phyloP scores from a whole-genome alignment of 2,888 invertebrate species.

The Ectemnius lituratus region DNA sequence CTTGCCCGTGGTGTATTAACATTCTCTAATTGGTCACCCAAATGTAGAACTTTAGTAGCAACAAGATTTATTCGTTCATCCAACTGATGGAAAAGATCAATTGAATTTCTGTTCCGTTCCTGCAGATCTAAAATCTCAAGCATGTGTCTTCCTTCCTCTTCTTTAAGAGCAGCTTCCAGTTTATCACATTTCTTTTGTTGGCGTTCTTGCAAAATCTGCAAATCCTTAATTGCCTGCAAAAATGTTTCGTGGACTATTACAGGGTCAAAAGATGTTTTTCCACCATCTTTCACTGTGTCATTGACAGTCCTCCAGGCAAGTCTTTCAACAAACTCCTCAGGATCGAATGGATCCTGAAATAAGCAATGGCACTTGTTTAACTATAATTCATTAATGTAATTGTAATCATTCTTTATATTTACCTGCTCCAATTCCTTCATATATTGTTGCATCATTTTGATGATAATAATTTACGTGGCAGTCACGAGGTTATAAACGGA shows the following conservation, averaged over 20 bases:
- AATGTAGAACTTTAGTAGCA: slow-evolving; percentile 97
- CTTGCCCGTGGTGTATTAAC: slow-evolving; percentile 96
- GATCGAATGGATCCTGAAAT: slow-evolving; percentile 95
- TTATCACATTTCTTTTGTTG: slow-evolving; percentile 92
- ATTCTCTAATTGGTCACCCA: slow-evolving; percentile 99
- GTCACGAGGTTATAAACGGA: slow-evolving; percentile 29
- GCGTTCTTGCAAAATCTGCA: slow-evolving; percentile 88
- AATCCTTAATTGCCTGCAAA: slow-evolving; percentile 92
- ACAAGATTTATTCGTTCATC: slow-evolving; percentile 98
- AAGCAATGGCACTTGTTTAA: background rate
- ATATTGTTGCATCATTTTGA: slow-evolving; percentile 92
- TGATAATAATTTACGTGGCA: slow-evolving; percentile 2
- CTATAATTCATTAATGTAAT: background rate
- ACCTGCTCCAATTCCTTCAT: slow-evolving; percentile 93
- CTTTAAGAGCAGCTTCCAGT: slow-evolving; percentile 88
- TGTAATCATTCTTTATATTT: slow-evolving; percentile 9
- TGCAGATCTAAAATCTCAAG: slow-evolving; percentile 89
- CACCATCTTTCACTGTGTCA: slow-evolving; percentile 83
- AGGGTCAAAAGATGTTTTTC: slow-evolving; percentile 89
- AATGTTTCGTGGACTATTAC: slow-evolving; percentile 93
- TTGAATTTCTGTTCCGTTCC: slow-evolving; percentile 92
- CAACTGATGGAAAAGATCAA: slow-evolving; percentile 92
- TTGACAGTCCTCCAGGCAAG: slow-evolving; percentile 95
- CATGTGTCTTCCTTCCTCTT: slow-evolving; percentile 91
- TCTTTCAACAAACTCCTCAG: slow-evolving; percentile 98